Base-by-base conservation (phyloP, 2,113 vertebrate species). In the Psittacara wagleri region DNA sequence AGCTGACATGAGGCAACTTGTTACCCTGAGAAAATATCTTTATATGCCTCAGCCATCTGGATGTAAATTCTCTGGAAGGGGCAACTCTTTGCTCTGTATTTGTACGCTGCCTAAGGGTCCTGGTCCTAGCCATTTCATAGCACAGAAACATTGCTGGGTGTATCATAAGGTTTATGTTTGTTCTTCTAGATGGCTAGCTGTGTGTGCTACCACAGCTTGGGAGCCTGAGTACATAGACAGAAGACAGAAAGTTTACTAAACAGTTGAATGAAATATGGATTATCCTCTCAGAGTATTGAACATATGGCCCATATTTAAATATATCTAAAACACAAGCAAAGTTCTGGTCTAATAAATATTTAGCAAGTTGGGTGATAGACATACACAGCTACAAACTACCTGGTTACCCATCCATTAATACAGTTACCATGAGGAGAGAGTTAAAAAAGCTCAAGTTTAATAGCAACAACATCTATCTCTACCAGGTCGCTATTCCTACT, bases 1-100 rank as follows among this genome's bases (percentile, higher is more conserved):
- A 88, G 90, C 90, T 94, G 94, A 94, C 57, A 76, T 4, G 33
- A 95, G 66, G 81, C 83, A 92, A 95, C 86, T 95, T 94, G 77
- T 95, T 89, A 95, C 83, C 69, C 93, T 89, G 95, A 92, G 95
- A 95, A 97, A 95, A 89, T 87, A 82, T 73, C 89, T 96, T 87
- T 62, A 89, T 68, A 57, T 28, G 77, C 49, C 62, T 89, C 74
- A 64, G 84, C 91, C 96, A 96, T 92, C 91, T 94, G 95, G 89
- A 95, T 79, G 66, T 44, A 84, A 95, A 94, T 92, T 84, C 93
- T 92, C 86, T 17, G 49, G 89, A 92, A 81, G 66, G 52, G 78
- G 49, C 63, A 92, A 76, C 66, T 84, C 87, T 75, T 79, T 89
- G 81, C 89, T 84, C 89, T n/a, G 69, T 59, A 27, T 91, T 91